Percentiles rank a stretch among this genome's conserved stretches.
These are phyloP conservation scores for Megalonaias nervosa DNA, from an alignment of 1,140 invertebrate genomes.

Conservation along the genomic window DNA sequence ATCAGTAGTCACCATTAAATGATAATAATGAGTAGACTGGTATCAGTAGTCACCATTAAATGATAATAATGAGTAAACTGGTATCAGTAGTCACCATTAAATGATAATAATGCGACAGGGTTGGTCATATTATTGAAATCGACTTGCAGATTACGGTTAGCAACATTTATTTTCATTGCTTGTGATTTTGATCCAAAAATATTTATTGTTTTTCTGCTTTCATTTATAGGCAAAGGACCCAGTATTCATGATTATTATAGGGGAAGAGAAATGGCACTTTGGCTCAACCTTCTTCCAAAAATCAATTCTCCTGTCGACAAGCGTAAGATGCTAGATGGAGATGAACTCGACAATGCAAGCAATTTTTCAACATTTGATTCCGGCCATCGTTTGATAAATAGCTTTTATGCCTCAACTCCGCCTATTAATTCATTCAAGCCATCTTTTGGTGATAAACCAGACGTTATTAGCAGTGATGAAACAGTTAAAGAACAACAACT, in stretches of 20 bases:
- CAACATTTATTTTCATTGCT: no score
- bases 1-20: no score
- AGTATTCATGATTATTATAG: conserved; percentile 92
- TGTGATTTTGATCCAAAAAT: no score
- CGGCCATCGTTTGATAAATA: conserved; percentile 55
- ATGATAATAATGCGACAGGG: no score
- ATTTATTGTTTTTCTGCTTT: no score
- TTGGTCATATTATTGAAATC: no score
- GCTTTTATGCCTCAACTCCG: conserved; percentile 65
- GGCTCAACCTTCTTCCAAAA: conserved; percentile 95
- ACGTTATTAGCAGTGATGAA: neutral
- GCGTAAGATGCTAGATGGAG: conserved; percentile 84
- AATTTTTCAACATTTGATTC: conserved; percentile 60
- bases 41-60: no score
- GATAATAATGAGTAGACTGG: no score
- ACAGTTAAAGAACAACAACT: conserved; percentile 4
- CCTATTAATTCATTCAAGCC: conserved; percentile 43
- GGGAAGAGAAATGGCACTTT: conserved; percentile 95
- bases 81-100: no score
- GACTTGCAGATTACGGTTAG: no score
- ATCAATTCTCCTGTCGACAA: conserved; percentile 85
- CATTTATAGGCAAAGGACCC: conserved; percentile 30
- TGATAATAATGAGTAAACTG: no score
- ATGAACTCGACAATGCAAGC: conserved; percentile 82
- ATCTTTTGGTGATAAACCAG: conserved; percentile 10